phyloP scores from a whole-genome alignment of 2,113 vertebrate genomes.

The Tinamus guttatus region DNA sequence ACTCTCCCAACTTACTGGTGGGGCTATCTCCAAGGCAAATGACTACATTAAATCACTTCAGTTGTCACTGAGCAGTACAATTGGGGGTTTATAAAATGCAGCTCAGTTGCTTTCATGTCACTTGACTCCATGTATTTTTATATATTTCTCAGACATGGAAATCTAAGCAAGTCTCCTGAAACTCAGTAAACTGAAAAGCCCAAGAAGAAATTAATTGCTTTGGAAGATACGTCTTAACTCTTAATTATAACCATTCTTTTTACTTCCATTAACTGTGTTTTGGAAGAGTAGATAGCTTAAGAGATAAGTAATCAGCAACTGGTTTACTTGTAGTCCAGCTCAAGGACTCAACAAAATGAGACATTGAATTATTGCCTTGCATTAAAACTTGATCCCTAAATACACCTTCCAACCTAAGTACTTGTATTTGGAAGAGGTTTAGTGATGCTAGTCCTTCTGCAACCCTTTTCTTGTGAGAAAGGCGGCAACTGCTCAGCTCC shows the following conservation, averaged over 20 bases:
- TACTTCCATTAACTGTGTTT: neutral
- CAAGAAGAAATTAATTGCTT: neutral
- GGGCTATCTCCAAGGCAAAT: neutral
- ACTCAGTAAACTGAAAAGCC: neutral
- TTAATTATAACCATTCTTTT: neutral
- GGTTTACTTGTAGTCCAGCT: neutral
- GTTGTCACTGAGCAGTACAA: slow-evolving; percentile 3
- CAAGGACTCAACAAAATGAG: neutral
- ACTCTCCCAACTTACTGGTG: neutral
- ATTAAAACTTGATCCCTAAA: neutral
- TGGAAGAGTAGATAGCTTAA: neutral
- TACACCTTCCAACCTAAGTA: neutral
- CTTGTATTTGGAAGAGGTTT: neutral
- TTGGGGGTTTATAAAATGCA: slow-evolving; percentile 35
- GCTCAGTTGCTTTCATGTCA: slow-evolving; percentile 1
- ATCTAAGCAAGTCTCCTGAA: neutral
- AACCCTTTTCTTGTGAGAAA: neutral
- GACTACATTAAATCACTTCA: slow-evolving; percentile 5
- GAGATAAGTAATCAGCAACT: neutral
- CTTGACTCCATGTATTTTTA: neutral
- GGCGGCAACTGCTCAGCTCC: neutral
- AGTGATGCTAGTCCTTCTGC: neutral
- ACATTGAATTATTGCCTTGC: neutral
- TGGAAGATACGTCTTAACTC: neutral
- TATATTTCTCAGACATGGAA: neutral